Evolutionary conservation across 2,888 invertebrate species (phyloP).

Genomic region (Tipula confusa): DNA sequence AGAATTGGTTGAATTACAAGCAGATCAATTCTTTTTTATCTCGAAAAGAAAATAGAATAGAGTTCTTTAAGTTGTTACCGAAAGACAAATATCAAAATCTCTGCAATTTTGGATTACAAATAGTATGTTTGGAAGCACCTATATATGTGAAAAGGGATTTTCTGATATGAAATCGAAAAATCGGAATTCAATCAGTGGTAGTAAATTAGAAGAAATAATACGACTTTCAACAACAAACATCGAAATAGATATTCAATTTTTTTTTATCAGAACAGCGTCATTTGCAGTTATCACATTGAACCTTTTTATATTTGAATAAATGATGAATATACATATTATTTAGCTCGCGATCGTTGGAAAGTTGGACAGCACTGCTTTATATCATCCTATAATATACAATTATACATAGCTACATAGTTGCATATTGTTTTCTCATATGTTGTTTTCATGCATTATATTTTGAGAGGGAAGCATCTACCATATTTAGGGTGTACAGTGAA

Average conservation of each 20-base stretch:
- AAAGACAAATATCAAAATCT: not conserved
- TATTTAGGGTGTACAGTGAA: no score
- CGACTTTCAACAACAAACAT: not conserved
- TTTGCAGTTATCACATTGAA: not conserved
- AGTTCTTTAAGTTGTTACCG: conserved; percentile 6
- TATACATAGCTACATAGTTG: no score
- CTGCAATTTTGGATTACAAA: not conserved
- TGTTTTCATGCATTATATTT: no score
- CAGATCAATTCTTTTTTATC: not conserved
- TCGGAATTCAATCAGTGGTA: not conserved
- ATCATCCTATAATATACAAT: no score
- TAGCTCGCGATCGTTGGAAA: no score
- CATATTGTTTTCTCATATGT: no score
- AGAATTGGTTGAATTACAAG: not conserved
- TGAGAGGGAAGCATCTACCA: no score
- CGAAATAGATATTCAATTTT: not conserved
- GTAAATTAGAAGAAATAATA: no score
- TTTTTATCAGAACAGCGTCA: not conserved
- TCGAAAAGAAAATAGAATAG: not conserved
- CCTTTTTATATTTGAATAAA: not conserved
- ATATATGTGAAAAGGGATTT: not conserved
- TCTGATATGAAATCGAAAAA: not conserved
- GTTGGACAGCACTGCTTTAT: no score
- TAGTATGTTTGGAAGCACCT: not conserved
- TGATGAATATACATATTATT: not conserved